A percentile compares a stretch with the other conserved stretches of the same genome.
Conservation (phyloP, 2,113 vertebrate species). For the Pantherophis guttatus region DNA sequence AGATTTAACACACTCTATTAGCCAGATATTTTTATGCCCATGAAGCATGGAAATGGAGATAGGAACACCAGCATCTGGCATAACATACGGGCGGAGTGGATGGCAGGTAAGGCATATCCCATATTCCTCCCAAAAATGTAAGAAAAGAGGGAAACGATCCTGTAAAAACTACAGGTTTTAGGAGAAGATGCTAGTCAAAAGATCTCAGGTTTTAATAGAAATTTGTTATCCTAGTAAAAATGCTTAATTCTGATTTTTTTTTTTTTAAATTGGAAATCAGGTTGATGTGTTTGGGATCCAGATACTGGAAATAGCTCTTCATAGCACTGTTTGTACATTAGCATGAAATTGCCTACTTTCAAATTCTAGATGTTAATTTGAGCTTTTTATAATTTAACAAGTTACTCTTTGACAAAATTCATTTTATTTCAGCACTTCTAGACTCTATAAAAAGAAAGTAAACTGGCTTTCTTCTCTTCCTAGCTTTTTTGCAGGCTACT, state of each 20-base stretch:
- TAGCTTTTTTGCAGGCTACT: background rate
- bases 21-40: background rate
- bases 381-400: background rate
- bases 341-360: background rate
- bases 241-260: background rate
- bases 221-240: background rate
- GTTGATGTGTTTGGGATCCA: background rate
- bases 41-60: background rate
- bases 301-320: background rate
- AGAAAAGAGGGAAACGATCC: background rate
- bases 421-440: background rate
- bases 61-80: background rate
- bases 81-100: background rate
- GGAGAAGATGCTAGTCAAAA: background rate
- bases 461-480: background rate
- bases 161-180: background rate
- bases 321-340: background rate
- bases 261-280: background rate
- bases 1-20: background rate
- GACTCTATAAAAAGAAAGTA: background rate
- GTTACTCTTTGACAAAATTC: background rate
- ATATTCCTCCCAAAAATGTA: background rate
- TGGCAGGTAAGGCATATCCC: background rate
- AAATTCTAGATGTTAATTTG: background rate
- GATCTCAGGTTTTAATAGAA: background rate